A percentile compares a stretch with the other conserved stretches of the same genome.
Conservation (phyloP, 2,113 vertebrate species). For the Prinia subflava region DNA sequence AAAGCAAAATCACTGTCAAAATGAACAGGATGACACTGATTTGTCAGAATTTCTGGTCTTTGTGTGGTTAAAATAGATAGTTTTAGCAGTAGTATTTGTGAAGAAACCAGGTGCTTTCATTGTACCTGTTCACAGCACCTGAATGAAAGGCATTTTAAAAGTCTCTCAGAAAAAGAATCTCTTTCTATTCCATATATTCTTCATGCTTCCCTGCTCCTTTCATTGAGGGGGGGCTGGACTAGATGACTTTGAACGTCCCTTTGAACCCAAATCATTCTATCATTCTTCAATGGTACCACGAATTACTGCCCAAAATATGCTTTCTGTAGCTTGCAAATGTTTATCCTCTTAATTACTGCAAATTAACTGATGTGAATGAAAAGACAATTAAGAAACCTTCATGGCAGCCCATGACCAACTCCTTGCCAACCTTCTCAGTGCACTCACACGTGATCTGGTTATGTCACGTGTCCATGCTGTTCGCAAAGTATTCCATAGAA, state of each 20-base stretch:
- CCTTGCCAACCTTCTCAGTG: neutral
- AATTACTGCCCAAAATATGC: neutral
- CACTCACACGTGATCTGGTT: neutral
- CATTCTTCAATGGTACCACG: neutral
- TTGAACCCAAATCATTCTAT: neutral
- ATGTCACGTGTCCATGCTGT: neutral
- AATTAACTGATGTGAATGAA: neutral
- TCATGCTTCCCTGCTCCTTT: neutral
- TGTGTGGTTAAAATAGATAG: neutral
- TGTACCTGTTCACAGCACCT: neutral
- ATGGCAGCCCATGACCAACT: neutral
- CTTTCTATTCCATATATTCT: neutral
- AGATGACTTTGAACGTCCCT: neutral
- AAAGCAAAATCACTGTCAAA: neutral
- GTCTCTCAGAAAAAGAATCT: neutral
- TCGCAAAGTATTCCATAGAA: slow-evolving; percentile 39
- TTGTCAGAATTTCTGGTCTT: neutral
- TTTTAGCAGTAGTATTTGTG: neutral
- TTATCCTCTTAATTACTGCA: neutral
- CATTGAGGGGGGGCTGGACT: neutral
- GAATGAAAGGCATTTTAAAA: neutral
- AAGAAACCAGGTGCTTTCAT: neutral
- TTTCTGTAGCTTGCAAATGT: neutral
- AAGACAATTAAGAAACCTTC: neutral
- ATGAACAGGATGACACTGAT: neutral